Evolutionary conservation across 2,113 vertebrate species (phyloP), one percentile per base, ranked within the genome.

Genomic region (Zosterops japonicus): DNA sequence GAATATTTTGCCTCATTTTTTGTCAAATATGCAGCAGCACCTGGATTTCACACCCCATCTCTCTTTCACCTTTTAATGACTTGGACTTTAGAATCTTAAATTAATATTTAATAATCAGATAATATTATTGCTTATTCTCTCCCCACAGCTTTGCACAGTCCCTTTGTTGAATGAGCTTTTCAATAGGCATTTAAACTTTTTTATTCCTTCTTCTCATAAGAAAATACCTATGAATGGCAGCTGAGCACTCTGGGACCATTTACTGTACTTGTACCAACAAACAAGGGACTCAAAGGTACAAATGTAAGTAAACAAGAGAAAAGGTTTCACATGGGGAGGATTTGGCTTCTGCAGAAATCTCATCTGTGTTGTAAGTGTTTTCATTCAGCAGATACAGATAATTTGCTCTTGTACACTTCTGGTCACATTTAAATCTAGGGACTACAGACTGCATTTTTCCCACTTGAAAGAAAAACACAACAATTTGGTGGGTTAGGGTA

Each of bases 171-270:
- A 41, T 13, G 3, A 84, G 18, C 4, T 85, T 71, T 78, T 74
- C 44, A 68, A 69, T 33, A 81, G 3, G 23, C 19, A 56, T 65
- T 72, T 90, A 56, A 91, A 69, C 10, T 19, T 41, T 24, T 65
- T 50, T 71, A 20, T 56, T 36, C 11, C 80, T 50, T 93, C 55
- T 39, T 78, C 90, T 90, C 29, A 25, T 42, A 93, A 99, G 99
- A 95, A 83, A 97, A 98, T 42, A 89, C 69, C 70, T 97, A 99
- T 14, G 97, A 98, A 24, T 99, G 99, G 99, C 98, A 97, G 3
- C 94, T 99, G 67, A 98, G 97, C 81, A 97, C 97, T 44, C 92
- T 99, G 84, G 99, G 99, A 93, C 99, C 99, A 1, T 99, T 99
- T 97, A 99, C 99, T 0, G 31, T 99, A 46, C 98, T 99, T 29